These are phyloP conservation scores for Rhingia campestris DNA, from an alignment of 2,888 invertebrate species.

Conservation along the genomic window DNA sequence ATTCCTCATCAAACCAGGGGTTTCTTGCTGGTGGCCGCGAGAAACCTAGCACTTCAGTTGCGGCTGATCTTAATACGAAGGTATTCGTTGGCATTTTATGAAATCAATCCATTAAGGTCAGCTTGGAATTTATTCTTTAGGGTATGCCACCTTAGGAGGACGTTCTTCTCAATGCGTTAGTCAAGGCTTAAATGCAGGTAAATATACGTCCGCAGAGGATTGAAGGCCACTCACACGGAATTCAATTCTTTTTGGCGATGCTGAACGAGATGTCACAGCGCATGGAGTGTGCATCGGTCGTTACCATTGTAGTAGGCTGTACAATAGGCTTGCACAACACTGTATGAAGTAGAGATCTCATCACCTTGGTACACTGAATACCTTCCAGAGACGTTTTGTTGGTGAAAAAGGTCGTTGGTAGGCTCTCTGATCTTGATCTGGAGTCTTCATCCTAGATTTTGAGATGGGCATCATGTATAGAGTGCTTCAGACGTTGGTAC, in stretches of 20 bases:
- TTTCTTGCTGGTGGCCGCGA: too few species aligned
- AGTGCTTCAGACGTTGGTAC: too few species aligned
- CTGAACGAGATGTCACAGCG: conserved; percentile 7
- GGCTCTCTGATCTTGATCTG: too few species aligned
- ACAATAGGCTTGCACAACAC: conserved; percentile 15
- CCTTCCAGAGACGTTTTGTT: too few species aligned
- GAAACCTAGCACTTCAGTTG: too few species aligned
- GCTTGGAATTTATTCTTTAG: conserved; percentile 5
- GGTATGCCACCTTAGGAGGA: conserved; percentile 18
- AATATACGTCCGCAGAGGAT: conserved; percentile 13
- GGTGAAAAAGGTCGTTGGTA: too few species aligned
- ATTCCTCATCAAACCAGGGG: too few species aligned
- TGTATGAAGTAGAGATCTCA: too few species aligned
- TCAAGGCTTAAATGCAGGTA: conserved; percentile 11
- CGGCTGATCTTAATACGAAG: too few species aligned
- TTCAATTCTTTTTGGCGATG: conserved; percentile 27
- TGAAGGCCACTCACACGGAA: conserved; percentile 28
- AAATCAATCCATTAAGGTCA: conserved; percentile 1
- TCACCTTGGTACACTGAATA: too few species aligned
- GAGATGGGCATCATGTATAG: too few species aligned
- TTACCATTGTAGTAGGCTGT: conserved; percentile 19
- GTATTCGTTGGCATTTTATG: conserved; percentile 15
- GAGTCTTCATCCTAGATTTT: too few species aligned
- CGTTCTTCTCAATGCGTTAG: conserved; percentile 7
- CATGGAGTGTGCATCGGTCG: background rate